A percentile compares a stretch with the other conserved stretches of the same genome.
Evolutionary conservation across 2,888 invertebrate genomes (phyloP).

Genomic region (Himalopsyche tibetana): DNA sequence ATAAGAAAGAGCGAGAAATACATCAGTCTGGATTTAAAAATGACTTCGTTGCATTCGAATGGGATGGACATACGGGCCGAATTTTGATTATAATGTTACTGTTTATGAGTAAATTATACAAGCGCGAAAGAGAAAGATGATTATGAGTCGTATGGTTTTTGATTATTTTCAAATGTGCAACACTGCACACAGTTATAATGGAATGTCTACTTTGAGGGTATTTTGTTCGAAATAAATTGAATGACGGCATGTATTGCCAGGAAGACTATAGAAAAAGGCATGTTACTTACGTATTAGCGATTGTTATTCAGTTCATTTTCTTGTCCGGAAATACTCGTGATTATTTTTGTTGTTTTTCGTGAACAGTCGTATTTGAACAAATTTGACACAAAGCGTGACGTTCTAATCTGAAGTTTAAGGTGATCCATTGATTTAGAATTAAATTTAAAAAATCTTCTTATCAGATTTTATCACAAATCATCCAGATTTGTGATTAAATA

Average conservation of each 20-base stretch:
- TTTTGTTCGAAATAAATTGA: neutral
- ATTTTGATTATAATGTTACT: neutral
- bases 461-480: too few species aligned
- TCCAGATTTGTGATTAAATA: too few species aligned
- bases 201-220: neutral
- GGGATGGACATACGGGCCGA: neutral
- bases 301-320: too few species aligned
- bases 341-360: too few species aligned
- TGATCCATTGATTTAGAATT: too few species aligned
- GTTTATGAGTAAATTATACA: neutral
- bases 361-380: too few species aligned
- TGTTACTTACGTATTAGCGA: too few species aligned
- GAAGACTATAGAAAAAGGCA: too few species aligned
- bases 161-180: neutral
- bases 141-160: neutral
- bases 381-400: too few species aligned
- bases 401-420: too few species aligned
- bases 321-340: too few species aligned
- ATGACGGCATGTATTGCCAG: neutral
- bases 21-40: neutral
- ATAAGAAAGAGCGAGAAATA: slow-evolving; percentile 35
- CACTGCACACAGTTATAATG: neutral
- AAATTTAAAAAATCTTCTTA: too few species aligned
- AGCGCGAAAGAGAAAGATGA: neutral
- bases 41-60: neutral